Conservation (phyloP, 2,113 vertebrate genomes). For the Lonchura striata region DNA sequence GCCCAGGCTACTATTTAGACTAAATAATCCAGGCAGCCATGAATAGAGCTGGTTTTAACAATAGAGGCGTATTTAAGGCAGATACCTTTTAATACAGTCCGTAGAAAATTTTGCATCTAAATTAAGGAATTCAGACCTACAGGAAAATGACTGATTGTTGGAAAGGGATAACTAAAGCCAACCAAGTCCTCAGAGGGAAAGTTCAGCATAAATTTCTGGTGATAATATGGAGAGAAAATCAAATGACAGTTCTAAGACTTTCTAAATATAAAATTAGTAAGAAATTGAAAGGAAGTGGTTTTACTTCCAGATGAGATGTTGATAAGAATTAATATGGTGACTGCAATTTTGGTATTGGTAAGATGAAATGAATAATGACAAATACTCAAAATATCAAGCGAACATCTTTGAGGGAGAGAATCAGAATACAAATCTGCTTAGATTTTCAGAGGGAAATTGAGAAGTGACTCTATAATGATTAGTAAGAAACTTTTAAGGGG, state of each 20-base stretch:
- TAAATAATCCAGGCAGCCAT: background rate
- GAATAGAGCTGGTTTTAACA: background rate
- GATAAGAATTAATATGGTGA: background rate
- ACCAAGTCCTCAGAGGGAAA: background rate
- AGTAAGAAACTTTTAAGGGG: background rate
- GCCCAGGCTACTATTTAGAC: background rate
- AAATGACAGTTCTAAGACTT: background rate
- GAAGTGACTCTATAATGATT: background rate
- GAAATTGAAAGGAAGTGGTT: constrained; percentile 39
- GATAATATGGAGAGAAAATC: background rate
- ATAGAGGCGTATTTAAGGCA: background rate
- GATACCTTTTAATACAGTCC: background rate
- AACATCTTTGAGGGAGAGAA: background rate
- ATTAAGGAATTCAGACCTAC: background rate
- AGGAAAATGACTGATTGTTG: background rate
- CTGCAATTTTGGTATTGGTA: background rate
- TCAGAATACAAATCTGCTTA: constrained; percentile 20
- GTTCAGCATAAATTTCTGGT: background rate
- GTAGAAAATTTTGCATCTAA: background rate
- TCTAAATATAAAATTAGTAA: background rate
- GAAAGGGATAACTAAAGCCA: background rate
- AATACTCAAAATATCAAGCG: background rate
- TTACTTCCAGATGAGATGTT: background rate
- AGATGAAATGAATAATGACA: background rate
- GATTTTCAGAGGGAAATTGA: background rate